A percentile compares a stretch with the other conserved stretches of the same genome.
phyloP scores from a whole-genome alignment of 2,797 vertebrate genomes.

The Vireo griseus region DNA sequence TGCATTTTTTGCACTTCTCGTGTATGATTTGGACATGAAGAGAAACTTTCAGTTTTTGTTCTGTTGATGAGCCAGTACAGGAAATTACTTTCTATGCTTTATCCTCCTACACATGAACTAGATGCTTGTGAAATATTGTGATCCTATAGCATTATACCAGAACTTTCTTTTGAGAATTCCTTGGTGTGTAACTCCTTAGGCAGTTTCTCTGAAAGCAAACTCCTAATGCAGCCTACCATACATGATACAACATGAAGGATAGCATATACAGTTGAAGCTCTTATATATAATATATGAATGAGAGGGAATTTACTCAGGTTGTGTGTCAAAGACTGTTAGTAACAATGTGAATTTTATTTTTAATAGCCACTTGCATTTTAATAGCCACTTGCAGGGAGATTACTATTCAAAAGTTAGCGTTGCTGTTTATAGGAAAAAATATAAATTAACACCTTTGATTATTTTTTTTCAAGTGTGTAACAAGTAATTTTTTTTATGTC shows the following conservation, averaged over 20 bases:
- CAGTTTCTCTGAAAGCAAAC: background rate
- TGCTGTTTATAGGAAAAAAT: background rate
- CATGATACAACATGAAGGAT: background rate
- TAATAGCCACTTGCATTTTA: background rate
- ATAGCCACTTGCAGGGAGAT: background rate
- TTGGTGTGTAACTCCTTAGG: background rate
- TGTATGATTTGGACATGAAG: background rate
- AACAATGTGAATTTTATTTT: background rate
- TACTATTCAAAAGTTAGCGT: background rate
- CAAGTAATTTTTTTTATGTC: background rate
- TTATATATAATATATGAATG: background rate
- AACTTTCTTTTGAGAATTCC: background rate
- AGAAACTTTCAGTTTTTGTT: background rate
- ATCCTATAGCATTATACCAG: background rate
- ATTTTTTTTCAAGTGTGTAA: background rate
- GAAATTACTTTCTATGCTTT: background rate
- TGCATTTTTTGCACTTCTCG: background rate
- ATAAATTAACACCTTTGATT: background rate
- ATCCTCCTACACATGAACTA: background rate
- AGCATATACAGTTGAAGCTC: background rate
- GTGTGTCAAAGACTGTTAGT: background rate
- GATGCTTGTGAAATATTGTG: background rate
- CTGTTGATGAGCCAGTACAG: background rate
- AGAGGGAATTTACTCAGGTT: background rate
- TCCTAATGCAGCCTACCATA: background rate